Base-by-base conservation (phyloP, 2,797 vertebrate genomes). In the Graptemys geographica region DNA sequence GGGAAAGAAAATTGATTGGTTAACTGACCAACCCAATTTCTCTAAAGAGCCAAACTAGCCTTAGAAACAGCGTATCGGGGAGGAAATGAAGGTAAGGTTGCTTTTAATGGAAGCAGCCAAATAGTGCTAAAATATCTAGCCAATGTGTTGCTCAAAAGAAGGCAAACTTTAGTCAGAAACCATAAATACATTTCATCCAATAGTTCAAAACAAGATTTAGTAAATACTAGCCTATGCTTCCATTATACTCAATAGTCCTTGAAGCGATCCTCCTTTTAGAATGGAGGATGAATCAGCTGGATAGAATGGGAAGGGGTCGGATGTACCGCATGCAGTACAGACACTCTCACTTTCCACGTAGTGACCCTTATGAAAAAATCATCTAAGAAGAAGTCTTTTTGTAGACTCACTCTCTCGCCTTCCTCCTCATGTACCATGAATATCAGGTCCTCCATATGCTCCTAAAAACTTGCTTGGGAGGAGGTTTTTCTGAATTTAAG, bases 31-130 rank as follows among this genome's bases (percentile, higher is more conserved):
- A 92, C 28, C 5, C 1, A 55, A 41, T 93, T 94, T 27, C 41
- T 41, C 15, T 19, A 16, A 83, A 21, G 10, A 80, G 81, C 44
- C 21, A 91, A 53, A 33, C 51, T 80, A 91, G 11, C 69, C 51
- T 90, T 51, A 76, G 86, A 90, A 90, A 78, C 21, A 87, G 11
- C 86, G 81, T 6, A 88, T 41, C 8, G 92, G n/a, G 12, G 83
- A 2, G 91, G n/a, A 57, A 89, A 83, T 5, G 55, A 3, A 81
- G 0, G 0, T 47, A 83, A 3, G 79, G 37, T 33, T 79, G 21
- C 41, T 31, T 94, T 84, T 4, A 84, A 23, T n/a, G 37, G 79
- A 65, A 82, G 87, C 37, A 88, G 11, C 4, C 87, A 69, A 28
- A 89, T 86, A 78, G 3, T 5, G 5, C 33, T 83, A 92, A 93